Evolutionary conservation across 2,113 vertebrate species (phyloP).

Genomic region (Aspiorhynchus laticeps): DNA sequence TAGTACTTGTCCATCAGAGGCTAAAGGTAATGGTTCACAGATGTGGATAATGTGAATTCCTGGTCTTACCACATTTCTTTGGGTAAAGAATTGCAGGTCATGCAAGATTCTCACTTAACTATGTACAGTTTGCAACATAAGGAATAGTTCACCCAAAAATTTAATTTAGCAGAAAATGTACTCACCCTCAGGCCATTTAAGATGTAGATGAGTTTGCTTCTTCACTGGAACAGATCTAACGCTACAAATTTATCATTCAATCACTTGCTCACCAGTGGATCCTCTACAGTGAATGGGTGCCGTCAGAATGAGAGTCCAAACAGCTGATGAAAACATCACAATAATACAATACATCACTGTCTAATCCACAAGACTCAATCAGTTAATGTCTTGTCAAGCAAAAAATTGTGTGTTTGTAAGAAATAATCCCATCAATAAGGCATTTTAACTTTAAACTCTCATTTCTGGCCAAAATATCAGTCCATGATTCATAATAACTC

Average conservation of each 20-base stretch:
- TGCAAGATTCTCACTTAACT: neutral
- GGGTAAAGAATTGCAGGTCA: neutral
- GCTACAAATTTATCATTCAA: neutral
- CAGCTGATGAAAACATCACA: too few relatives aligned
- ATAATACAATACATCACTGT: too few relatives aligned
- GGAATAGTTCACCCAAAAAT: neutral
- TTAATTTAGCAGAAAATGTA: neutral
- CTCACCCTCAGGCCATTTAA: neutral
- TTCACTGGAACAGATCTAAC: neutral
- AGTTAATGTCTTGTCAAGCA: too few relatives aligned
- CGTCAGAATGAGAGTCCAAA: neutral
- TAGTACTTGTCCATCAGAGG: neutral
- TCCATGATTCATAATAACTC: too few relatives aligned
- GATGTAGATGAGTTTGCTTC: too few relatives aligned
- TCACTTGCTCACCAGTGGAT: neutral
- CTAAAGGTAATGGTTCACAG: neutral
- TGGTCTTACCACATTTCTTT: neutral
- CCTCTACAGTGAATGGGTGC: neutral
- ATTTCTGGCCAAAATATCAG: too few relatives aligned
- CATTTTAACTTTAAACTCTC: too few relatives aligned
- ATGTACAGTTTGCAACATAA: neutral
- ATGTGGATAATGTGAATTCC: constrained; percentile 11
- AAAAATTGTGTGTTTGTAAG: too few relatives aligned
- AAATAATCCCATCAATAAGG: too few relatives aligned
- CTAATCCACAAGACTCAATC: too few relatives aligned